Conservation (phyloP, 2,888 invertebrate species). For the Lomographa bimaculata region DNA sequence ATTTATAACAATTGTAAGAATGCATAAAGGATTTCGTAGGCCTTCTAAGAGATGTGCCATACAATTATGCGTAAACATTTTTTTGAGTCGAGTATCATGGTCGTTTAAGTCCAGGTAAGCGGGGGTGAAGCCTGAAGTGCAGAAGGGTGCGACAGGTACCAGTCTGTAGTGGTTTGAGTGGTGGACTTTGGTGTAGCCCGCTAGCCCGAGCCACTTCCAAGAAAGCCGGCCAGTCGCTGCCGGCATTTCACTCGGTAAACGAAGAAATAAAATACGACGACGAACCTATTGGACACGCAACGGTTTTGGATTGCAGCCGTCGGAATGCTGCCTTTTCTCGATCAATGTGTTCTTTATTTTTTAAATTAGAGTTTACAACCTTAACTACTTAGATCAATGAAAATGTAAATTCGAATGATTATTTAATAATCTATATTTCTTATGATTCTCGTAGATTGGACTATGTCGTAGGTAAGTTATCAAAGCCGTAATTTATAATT, state of each 20-base stretch:
- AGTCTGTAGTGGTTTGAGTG: conserved; percentile 36
- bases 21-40: conserved; percentile 28
- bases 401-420: too few relatives aligned
- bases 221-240: conserved; percentile 43
- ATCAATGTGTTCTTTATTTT: too few relatives aligned
- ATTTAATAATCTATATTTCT: too few relatives aligned
- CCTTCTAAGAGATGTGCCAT: conserved; percentile 38
- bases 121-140: conserved; percentile 48
- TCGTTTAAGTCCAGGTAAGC: conserved; percentile 39
- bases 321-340: conserved; percentile 11
- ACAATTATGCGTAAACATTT: conserved; percentile 41
- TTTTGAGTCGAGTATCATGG: conserved; percentile 41
- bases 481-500: too few relatives aligned
- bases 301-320: conserved; percentile 22
- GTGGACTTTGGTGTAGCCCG: conserved; percentile 43
- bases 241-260: conserved; percentile 38
- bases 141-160: conserved; percentile 50
- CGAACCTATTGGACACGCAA: conserved; percentile 40
- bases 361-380: too few relatives aligned
- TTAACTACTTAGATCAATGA: too few relatives aligned
- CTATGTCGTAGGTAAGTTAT: too few relatives aligned
- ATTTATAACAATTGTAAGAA: conserved; percentile 36
- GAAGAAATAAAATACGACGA: conserved; percentile 40
- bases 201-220: conserved; percentile 53
- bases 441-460: too few relatives aligned